A percentile compares a stretch with the other conserved stretches of the same genome.
Evolutionary conservation across 2,113 vertebrate genomes (phyloP).

Genomic region (Pelodiscus sinensis): DNA sequence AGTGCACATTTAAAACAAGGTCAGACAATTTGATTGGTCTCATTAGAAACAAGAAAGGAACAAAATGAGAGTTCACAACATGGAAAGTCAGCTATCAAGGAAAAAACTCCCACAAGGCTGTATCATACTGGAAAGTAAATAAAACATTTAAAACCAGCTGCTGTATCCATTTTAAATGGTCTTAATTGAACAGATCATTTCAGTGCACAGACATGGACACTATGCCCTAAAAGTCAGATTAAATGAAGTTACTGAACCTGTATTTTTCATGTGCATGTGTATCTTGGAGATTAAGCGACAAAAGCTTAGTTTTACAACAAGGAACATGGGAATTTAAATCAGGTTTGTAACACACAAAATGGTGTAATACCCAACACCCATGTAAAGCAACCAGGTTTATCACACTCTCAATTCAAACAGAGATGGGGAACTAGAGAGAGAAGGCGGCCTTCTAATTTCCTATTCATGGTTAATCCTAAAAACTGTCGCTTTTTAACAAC

Average conservation of each 20-base stretch:
- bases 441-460: neutral
- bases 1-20: neutral
- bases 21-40: neutral
- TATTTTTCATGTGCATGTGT: neutral
- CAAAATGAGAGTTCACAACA: neutral
- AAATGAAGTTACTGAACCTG: neutral
- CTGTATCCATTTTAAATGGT: neutral
- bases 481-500: neutral
- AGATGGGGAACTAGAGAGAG: neutral
- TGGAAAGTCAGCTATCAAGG: neutral
- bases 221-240: neutral
- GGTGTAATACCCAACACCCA: neutral
- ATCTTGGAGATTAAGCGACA: neutral
- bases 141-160: neutral
- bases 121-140: neutral
- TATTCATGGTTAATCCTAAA: neutral
- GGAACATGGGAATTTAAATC: neutral
- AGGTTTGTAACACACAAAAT: neutral
- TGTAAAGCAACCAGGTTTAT: neutral
- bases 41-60: neutral
- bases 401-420: fast-evolving
- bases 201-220: neutral
- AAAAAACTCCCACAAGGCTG: neutral
- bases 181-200: neutral
- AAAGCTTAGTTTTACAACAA: neutral